A percentile compares a stretch with the other conserved stretches of the same genome.
Conservation (phyloP, 92 coral and sea anemone genomes). For the Siderastrea siderea region DNA sequence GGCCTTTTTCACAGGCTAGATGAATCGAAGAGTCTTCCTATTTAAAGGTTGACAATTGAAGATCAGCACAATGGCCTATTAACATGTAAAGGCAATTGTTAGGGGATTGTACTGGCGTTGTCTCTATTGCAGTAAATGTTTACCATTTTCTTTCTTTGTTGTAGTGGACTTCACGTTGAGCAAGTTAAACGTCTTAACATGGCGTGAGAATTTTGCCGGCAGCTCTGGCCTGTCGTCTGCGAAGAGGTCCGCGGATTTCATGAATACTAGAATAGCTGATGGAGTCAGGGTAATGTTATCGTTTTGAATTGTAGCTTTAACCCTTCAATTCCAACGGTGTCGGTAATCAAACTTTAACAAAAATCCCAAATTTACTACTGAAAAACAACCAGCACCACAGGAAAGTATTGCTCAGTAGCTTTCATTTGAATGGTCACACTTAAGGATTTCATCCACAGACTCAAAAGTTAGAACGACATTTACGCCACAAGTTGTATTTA, state of each 20-base stretch:
- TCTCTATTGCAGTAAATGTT: not conserved
- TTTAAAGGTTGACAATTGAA: not conserved
- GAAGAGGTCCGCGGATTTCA: constrained; percentile 45
- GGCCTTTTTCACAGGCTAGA: too few relatives aligned
- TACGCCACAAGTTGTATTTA: too few relatives aligned
- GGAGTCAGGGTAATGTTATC: constrained; percentile 23
- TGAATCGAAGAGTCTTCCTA: too few relatives aligned
- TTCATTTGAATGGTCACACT: too few relatives aligned
- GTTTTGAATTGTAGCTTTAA: not conserved
- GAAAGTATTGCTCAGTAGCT: too few relatives aligned
- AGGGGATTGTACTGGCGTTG: not conserved
- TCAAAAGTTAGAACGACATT: too few relatives aligned
- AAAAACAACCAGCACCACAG: too few relatives aligned
- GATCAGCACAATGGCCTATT: not conserved
- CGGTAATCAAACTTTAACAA: too few relatives aligned
- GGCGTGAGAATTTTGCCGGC: constrained; percentile 99
- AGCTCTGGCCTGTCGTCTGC: constrained; percentile 88
- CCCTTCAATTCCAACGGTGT: not conserved
- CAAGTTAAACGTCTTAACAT: constrained; percentile 66
- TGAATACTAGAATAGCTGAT: constrained; percentile 25
- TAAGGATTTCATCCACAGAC: too few relatives aligned
- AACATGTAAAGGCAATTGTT: not conserved
- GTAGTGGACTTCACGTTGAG: constrained; percentile 62
- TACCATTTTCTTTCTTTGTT: not conserved
- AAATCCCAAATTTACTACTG: too few relatives aligned